Evolutionary conservation across 1,140 invertebrate species (phyloP).

Genomic region (Neomicropteryx cornuta): DNA sequence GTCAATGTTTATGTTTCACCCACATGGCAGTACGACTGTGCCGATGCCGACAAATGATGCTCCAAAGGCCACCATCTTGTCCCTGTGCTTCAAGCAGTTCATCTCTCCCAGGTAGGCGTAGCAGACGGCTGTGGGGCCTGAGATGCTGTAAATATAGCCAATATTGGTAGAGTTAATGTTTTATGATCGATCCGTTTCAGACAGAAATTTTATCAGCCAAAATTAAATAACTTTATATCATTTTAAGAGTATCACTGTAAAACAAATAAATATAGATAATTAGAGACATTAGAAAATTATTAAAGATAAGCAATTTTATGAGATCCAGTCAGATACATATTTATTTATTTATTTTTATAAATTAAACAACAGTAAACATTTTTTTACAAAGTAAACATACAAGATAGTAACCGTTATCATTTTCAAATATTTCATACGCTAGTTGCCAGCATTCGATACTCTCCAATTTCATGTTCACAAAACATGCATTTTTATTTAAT

Average conservation of each 20-base stretch:
- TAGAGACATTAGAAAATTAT: not conserved
- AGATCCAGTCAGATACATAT: not conserved
- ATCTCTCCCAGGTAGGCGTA: constrained; percentile 46
- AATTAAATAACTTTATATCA: too few species aligned
- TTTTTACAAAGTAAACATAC: too few species aligned
- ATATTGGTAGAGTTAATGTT: too few species aligned
- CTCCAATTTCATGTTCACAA: too few species aligned
- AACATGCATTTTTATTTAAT: too few species aligned
- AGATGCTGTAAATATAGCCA: constrained; percentile 28
- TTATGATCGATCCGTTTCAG: constrained; percentile 11
- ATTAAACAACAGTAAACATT: too few species aligned
- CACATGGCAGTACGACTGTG: constrained; percentile 29
- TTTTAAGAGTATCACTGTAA: too few species aligned
- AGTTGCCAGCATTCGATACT: too few species aligned
- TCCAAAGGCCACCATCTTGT: constrained; percentile 36
- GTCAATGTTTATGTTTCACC: too few species aligned
- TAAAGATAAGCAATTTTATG: not conserved
- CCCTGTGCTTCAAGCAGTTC: constrained; percentile 36
- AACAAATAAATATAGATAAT: not conserved
- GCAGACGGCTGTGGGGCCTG: constrained; percentile 37
- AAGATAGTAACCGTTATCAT: too few species aligned
- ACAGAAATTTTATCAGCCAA: too few species aligned
- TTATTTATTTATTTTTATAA: not conserved
- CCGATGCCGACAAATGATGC: constrained; percentile 33
- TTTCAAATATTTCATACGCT: too few species aligned